Evolutionary conservation across 2,888 invertebrate genomes (phyloP), one percentile per base, ranked within the genome.

Genomic region (Pterostichus madidus): DNA sequence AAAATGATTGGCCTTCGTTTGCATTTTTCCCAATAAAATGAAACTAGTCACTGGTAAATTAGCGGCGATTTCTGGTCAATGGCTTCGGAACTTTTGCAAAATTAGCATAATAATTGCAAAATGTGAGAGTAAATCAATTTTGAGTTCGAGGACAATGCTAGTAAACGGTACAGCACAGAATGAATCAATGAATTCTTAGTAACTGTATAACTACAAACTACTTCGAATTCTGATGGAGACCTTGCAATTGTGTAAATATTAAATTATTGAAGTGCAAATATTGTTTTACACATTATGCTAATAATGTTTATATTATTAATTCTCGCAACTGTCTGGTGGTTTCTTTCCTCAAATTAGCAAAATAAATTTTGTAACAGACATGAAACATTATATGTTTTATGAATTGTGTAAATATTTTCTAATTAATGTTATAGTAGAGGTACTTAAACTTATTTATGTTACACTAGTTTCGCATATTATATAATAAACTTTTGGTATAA

Each of bases 31-130:
- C 15, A 17, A 8, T 56, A 44, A 75, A 64, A 83, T n/a, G 64
- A 80, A 83, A 75, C 76, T 56, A 76, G 76, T 52, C 15, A 53
- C 76, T 35, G 5, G 17, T 17, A 13, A 17, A 15, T 17, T 17
- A 56, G 56, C 13, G 7, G 44, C 44, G 39, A n/a, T 17, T 46
- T 59, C 17, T 44, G 77, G 77, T 53, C 77, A 77, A 35, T 52
- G 39, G 77, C 17, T 77, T 56, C 11, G 39, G 32, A 35, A 78
- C 17, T 61, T 78, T 13, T 15, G 31, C 10, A n/a, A n/a, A 24
- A 78, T 78, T 78, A 59, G 24, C 78, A 78, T 78, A 78, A 61
- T 78, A 78, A 44, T 78, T 78, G 59, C 59, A 46, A 78, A 78
- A 78, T 78, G 78, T 61, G 78, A 78, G 78, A 59, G 78, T 44